Percentiles rank a stretch among this genome's conserved stretches.
These are phyloP conservation scores for Lytechinus pictus DNA, from an alignment of 35 echinoderm and acorn worm genomes.

Conservation along the genomic window DNA sequence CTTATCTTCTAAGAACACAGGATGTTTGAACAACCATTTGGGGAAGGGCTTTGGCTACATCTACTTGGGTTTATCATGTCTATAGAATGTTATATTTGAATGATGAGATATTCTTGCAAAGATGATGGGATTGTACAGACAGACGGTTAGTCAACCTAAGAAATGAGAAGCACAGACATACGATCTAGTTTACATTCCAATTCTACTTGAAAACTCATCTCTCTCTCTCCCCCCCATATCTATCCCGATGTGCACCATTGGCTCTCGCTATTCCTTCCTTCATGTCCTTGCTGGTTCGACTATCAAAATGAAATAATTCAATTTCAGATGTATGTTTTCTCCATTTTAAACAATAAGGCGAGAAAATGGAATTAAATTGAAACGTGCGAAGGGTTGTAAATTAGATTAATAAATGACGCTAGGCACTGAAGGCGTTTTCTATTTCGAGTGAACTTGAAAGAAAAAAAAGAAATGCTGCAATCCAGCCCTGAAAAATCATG, in stretches of 20 bases:
- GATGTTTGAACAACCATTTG: too few relatives aligned
- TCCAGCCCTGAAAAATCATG: too few relatives aligned
- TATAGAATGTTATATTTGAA: too few relatives aligned
- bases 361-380: slow-evolving; percentile 13
- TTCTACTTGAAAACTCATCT: background rate
- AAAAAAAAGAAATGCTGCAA: too few relatives aligned
- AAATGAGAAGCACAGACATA: background rate
- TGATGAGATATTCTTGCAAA: too few relatives aligned
- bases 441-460: background rate
- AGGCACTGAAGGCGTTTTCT: background rate
- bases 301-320: slow-evolving; percentile 1
- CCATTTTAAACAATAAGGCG: slow-evolving; percentile 5
- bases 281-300: background rate
- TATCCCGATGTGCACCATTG: background rate
- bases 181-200: background rate
- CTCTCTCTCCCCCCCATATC: background rate
- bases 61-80: too few relatives aligned
- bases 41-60: too few relatives aligned
- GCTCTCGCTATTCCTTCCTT: background rate
- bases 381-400: slow-evolving; percentile 1
- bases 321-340: background rate
- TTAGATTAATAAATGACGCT: background rate
- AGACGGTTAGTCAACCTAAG: background rate
- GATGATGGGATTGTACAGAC: background rate
- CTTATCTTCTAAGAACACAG: too few relatives aligned